Percentiles rank a stretch among this genome's conserved stretches.
These are phyloP conservation scores for Hippasteria phrygiana DNA, from an alignment of 53 echinoderm and acorn worm genomes.

Conservation along the genomic window DNA sequence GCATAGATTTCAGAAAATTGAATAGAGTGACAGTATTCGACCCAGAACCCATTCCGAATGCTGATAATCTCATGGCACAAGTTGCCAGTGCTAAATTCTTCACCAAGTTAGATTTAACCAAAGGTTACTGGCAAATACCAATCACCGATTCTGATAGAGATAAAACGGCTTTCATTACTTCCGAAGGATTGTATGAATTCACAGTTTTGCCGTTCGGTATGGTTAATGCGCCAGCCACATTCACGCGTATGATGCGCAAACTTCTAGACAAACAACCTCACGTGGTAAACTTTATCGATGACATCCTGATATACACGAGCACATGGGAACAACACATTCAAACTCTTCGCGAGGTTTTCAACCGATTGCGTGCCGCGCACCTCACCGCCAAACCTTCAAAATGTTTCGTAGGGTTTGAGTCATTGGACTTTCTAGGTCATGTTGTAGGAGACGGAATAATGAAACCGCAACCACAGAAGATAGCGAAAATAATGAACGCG, in stretches of 20 bases:
- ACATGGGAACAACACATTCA: slow-evolving; percentile 74
- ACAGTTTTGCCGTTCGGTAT: slow-evolving; percentile 81
- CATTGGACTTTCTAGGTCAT: slow-evolving; percentile 70
- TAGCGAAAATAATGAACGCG: slow-evolving; percentile 61
- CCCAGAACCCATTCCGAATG: slow-evolving; percentile 59
- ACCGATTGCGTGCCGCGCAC: slow-evolving; percentile 22
- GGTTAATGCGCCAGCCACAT: slow-evolving; percentile 46
- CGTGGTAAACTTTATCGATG: slow-evolving; percentile 76
- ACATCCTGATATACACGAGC: slow-evolving; percentile 64
- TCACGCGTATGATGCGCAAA: slow-evolving; percentile 60
- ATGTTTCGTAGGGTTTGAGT: slow-evolving; percentile 49
- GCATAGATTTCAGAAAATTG: slow-evolving; percentile 20
- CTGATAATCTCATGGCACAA: slow-evolving; percentile 51
- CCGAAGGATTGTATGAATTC: slow-evolving; percentile 69
- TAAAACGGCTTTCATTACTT: slow-evolving; percentile 75
- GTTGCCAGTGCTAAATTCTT: slow-evolving; percentile 62
- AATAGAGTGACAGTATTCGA: slow-evolving; percentile 55
- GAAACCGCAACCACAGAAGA: slow-evolving; percentile 63
- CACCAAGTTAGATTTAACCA: slow-evolving; percentile 73
- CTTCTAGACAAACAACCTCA: slow-evolving; percentile 48
- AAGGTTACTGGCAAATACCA: slow-evolving; percentile 77
- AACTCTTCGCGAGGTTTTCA: slow-evolving; percentile 57
- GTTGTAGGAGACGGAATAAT: slow-evolving; percentile 67
- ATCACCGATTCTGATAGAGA: slow-evolving; percentile 36
- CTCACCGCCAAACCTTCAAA: slow-evolving; percentile 69